phyloP scores from a whole-genome alignment of 1,140 invertebrate genomes.

The Diachasma alloeum region DNA sequence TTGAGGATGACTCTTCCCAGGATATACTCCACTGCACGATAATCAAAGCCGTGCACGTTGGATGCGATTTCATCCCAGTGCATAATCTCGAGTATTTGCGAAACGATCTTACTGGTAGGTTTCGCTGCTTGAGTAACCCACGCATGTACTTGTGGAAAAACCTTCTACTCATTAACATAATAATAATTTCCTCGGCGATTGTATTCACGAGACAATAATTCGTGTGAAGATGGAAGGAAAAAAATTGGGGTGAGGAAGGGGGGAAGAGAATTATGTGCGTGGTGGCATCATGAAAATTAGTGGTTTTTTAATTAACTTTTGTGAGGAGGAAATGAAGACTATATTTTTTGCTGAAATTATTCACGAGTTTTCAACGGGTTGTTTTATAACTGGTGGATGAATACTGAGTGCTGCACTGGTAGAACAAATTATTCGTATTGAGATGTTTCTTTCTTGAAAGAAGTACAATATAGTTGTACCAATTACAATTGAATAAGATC shows the following conservation, averaged over 20 bases:
- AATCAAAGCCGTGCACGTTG: not conserved
- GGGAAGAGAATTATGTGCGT: not conserved
- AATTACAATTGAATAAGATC: too few relatives aligned
- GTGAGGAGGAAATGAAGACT: too few relatives aligned
- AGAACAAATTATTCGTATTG: too few relatives aligned
- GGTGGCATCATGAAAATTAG: not conserved
- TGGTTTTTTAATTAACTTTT: not conserved
- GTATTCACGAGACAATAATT: not conserved
- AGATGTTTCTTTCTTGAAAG: too few relatives aligned
- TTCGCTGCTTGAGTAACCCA: not conserved
- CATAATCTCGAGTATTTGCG: constrained; percentile 2
- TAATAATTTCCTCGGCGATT: not conserved
- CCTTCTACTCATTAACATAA: not conserved
- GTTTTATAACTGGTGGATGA: not conserved
- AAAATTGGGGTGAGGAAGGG: not conserved
- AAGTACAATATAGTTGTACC: too few relatives aligned
- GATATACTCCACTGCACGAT: not conserved
- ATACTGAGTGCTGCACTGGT: not conserved
- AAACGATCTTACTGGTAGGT: not conserved
- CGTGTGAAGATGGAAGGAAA: not conserved
- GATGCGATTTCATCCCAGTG: not conserved
- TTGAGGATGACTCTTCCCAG: not conserved
- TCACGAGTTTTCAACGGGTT: too few relatives aligned
- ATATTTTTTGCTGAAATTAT: too few relatives aligned
- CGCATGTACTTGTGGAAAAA: not conserved